Conservation (phyloP, 1,140 invertebrate species). For the Battus philenor region DNA sequence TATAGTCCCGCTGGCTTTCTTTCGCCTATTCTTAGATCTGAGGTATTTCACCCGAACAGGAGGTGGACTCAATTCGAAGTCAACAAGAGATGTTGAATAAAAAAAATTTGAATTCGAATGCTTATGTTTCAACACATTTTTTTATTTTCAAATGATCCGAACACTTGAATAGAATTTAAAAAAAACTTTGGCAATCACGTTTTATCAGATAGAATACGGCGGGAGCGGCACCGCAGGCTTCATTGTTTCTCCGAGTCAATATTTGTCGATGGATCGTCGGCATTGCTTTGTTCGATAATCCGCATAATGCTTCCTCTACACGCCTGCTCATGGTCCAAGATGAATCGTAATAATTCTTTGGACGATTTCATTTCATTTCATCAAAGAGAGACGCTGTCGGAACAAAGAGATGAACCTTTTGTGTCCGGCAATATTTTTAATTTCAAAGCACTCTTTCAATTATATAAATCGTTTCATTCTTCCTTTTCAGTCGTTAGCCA, state of each 20-base stretch:
- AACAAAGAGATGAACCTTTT: constrained; percentile 56
- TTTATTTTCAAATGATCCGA: too few species aligned
- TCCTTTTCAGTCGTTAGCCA: too few species aligned
- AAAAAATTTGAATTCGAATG: too few species aligned
- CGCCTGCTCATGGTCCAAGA: constrained; percentile 51
- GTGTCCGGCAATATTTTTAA: constrained; percentile 38
- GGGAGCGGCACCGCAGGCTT: constrained; percentile 32
- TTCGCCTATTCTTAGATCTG: too few species aligned
- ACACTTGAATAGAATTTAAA: background rate
- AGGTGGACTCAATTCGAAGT: too few species aligned
- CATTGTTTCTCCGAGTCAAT: constrained; percentile 72
- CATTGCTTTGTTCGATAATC: constrained; percentile 60
- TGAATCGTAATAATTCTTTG: constrained; percentile 71
- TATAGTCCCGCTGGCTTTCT: too few species aligned
- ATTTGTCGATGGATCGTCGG: constrained; percentile 61
- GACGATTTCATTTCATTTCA: constrained; percentile 59
- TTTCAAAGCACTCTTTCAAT: constrained; percentile 37
- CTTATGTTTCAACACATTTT: too few species aligned
- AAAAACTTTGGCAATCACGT: constrained; percentile 20
- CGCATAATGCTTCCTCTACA: constrained; percentile 47
- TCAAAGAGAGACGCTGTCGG: constrained; percentile 37
- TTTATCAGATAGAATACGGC: constrained; percentile 41
- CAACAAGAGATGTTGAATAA: too few species aligned
- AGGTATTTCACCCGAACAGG: too few species aligned
- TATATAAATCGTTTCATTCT: constrained; percentile 40